Evolutionary conservation across 2,888 invertebrate species (phyloP).

Genomic region (Lasioglossum villosulum): DNA sequence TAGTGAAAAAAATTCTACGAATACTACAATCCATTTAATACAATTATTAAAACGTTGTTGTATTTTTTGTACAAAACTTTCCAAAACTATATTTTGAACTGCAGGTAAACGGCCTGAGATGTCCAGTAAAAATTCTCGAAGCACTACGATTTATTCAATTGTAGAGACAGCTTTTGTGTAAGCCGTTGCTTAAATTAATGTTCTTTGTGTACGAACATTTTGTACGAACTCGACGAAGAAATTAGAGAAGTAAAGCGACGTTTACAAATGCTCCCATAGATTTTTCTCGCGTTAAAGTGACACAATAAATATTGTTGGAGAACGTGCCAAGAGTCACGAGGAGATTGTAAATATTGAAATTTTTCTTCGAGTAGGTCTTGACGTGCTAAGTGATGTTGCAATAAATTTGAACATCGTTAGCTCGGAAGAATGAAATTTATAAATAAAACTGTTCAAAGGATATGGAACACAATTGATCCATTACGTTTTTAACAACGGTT

Average conservation of each 20-base stretch:
- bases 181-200: not conserved
- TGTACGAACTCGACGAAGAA: not conserved
- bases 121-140: no score
- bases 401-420: slow-evolving; percentile 2
- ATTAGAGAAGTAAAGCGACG: not conserved
- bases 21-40: not conserved
- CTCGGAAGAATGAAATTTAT: not conserved
- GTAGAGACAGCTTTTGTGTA: not conserved
- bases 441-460: not conserved
- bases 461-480: not conserved
- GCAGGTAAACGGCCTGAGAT: no score
- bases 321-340: not conserved
- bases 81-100: not conserved
- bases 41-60: not conserved
- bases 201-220: not conserved
- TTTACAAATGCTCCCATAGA: not conserved
- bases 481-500: not conserved
- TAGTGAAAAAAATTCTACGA: not conserved
- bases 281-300: not conserved
- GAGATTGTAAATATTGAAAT: not conserved
- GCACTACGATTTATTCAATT: not conserved
- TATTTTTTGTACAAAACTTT: not conserved
- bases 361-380: not conserved
- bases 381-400: not conserved
- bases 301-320: slow-evolving; percentile 2